These are phyloP conservation scores for Thamnophis sirtalis DNA, from an alignment of 2,113 vertebrate species.

Conservation along the genomic window DNA sequence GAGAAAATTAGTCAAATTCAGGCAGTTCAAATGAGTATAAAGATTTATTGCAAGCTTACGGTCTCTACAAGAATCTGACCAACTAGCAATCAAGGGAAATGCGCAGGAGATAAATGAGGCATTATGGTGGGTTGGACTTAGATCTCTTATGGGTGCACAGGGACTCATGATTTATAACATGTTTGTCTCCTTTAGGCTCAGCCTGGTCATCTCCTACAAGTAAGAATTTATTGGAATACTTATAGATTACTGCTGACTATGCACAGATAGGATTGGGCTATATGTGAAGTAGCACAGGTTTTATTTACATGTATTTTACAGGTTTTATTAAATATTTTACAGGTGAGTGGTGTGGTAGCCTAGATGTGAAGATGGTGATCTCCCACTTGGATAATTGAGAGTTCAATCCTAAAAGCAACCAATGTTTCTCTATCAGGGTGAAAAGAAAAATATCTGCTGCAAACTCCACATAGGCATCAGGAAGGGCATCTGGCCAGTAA, in stretches of 20 bases:
- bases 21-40: neutral
- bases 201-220: neutral
- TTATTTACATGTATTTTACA: slow-evolving; percentile 6
- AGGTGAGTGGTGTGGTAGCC: neutral
- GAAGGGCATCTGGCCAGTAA: neutral
- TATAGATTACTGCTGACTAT: neutral
- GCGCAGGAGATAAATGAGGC: neutral
- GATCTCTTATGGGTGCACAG: neutral
- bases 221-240: neutral
- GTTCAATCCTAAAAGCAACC: neutral
- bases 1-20: neutral
- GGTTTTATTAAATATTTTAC: neutral
- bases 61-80: neutral
- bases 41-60: neutral
- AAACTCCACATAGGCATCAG: neutral
- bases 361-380: neutral
- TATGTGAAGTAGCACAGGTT: neutral
- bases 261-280: neutral
- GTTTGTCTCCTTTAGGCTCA: neutral
- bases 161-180: neutral
- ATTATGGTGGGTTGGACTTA: neutral
- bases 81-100: neutral
- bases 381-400: neutral
- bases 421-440: neutral
- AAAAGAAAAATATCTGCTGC: neutral